Base-by-base conservation (phyloP, 2,113 vertebrate species). In the Apus apus region DNA sequence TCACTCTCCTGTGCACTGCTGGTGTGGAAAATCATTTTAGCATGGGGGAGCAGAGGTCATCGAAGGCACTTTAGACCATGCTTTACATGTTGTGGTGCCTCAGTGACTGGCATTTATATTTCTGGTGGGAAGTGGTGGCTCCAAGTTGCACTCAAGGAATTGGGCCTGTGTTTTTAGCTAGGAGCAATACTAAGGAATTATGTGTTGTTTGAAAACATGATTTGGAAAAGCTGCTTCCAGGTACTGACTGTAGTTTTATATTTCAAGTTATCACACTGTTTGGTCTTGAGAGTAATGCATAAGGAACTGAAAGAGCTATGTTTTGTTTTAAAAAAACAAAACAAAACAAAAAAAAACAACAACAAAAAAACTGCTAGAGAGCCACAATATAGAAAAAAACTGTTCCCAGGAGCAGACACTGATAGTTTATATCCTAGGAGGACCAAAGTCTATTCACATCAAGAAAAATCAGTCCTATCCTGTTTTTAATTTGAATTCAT, bases 21-120 rank as follows among this genome's bases (percentile, higher is more conserved):
- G 89, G 78, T 81, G 23, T 90, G 93, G 93, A 96, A 95, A 94
- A 71, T 86, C 79, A 68, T 61, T 93, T 87, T 94, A 65, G 84
- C n/a, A 9, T 48, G 84, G 81, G 73, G 70, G 58, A 54, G 48
- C 32, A 34, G 83, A 93, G 77, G 92, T 96, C 96, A 90, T 4
- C 17, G 32, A 77, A 64, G 74, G 65, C 72, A 57, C 38, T 85
- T 95, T 34, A 93, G 85, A 83, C 71, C 70, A 23, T 27, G 50
- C 66, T 92, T 91, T 90, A 16, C 43, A 19, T 48, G 38, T 95
- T 64, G 57, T 58, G 78, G 72, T 62, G 67, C 53, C 65, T 93
- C 50, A 38, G 38, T 74, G 78, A 29, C 5, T 45, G 78, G 65
- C 84, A 22, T 74, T 83, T 71, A 6, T 84, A 36, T 82, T 67